Evolutionary conservation across 2,797 vertebrate species (phyloP).

Genomic region (Sciaenops ocellatus): DNA sequence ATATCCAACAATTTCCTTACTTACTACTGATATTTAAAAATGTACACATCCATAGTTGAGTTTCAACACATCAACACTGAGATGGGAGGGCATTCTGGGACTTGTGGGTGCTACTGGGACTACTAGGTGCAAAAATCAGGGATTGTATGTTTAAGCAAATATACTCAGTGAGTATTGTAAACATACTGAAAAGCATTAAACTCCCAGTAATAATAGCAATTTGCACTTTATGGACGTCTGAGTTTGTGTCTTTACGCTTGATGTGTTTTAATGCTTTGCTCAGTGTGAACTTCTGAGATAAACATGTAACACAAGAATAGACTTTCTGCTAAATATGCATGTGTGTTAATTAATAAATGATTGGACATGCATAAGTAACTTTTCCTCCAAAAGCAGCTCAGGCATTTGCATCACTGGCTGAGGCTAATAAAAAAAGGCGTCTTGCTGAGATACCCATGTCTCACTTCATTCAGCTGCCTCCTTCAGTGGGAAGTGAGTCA

Average conservation of each 20-base stretch:
- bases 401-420: slow-evolving; percentile 48
- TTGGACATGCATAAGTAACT: slow-evolving; percentile 48
- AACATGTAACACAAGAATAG: neutral
- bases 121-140: too few species aligned
- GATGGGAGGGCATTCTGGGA: too few species aligned
- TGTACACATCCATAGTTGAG: neutral
- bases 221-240: neutral
- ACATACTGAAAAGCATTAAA: neutral
- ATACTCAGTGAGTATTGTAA: neutral
- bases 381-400: slow-evolving; percentile 31
- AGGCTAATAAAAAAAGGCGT: slow-evolving; percentile 56
- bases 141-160: neutral
- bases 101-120: too few species aligned
- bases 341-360: slow-evolving; percentile 42
- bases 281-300: slow-evolving; percentile 9
- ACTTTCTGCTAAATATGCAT: slow-evolving; percentile 23
- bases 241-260: neutral
- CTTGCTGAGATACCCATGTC: slow-evolving; percentile 57
- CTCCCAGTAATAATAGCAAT: neutral
- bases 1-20: neutral
- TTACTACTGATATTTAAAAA: neutral
- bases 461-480: slow-evolving; percentile 69
- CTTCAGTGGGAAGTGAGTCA: slow-evolving; percentile 77
- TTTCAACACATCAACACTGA: neutral
- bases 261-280: slow-evolving; percentile 1